Conservation (phyloP, 1,140 invertebrate genomes). For the Anagrus nilaparvatae region DNA sequence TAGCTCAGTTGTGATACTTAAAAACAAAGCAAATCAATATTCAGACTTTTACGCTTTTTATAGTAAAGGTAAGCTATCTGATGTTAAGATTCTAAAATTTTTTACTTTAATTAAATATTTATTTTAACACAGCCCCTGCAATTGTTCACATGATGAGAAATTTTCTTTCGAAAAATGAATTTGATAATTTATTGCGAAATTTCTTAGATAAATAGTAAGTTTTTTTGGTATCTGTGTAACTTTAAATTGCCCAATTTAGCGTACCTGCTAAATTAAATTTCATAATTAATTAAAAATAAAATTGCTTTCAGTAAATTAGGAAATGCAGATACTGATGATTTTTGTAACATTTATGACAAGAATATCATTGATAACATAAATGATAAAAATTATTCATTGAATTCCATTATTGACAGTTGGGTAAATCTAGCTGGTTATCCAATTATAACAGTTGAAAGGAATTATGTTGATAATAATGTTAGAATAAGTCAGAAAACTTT, state of each 20-base stretch:
- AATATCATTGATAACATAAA: slow-evolving; percentile 1
- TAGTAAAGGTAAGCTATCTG: no score
- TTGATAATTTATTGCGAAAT: slow-evolving; percentile 32
- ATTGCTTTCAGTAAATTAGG: slow-evolving; percentile 26
- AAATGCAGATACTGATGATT: slow-evolving; percentile 46
- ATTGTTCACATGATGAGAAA: slow-evolving; percentile 48
- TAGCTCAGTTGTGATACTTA: slow-evolving; percentile 68
- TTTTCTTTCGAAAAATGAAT: slow-evolving; percentile 37
- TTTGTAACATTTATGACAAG: no score
- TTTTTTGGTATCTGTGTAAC: no score
- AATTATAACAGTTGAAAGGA: slow-evolving; percentile 45
- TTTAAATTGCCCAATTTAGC: no score
- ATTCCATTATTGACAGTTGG: slow-evolving; percentile 71
- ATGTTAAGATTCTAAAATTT: no score
- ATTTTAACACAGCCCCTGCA: no score
- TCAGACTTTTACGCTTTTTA: no score
- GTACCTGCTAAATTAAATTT: no score
- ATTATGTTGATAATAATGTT: slow-evolving; percentile 29
- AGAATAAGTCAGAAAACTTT: slow-evolving; percentile 44
- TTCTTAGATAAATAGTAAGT: slow-evolving; percentile 40
- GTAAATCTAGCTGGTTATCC: slow-evolving; percentile 79
- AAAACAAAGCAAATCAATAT: slow-evolving; percentile 58
- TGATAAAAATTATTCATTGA: not conserved
- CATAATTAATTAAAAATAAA: slow-evolving; percentile 21
- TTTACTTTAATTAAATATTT: no score